Base-by-base conservation (phyloP, 2,113 vertebrate genomes). In the Anhinga rufa region DNA sequence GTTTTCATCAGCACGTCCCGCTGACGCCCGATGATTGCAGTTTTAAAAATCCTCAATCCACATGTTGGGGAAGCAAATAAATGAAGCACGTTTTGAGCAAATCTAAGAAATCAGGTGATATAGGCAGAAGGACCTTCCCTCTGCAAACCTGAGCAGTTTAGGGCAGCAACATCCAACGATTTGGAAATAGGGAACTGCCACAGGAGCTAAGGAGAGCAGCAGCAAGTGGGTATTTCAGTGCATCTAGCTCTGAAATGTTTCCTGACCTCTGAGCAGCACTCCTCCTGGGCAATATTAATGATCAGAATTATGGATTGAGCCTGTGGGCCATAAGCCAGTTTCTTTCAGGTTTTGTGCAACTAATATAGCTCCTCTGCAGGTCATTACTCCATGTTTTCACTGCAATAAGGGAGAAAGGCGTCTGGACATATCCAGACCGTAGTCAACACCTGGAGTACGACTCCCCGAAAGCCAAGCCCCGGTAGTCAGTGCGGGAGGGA, bases 11-110 rank as follows among this genome's bases (percentile, higher is more conserved):
- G 29, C 17, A 28, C 7, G 31, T 51, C 58, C n/a, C 38, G 24
- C 48, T 19, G 7, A 11, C 3, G 1, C 19, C 9, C 1, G 2
- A 6, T 21, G 38, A 4, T 7, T 48, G 22, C 7, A 3, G 34
- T 8, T 70, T n/a, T 21, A 12, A 64, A 44, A 82, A 11, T 22
- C 22, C 26, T 69, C 22, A 51, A 57, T 22, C 54, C 29, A 19
- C 17, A 3, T 2, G 9, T 1, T 17, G 12, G 25, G 18, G 13
- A 68, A 80, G 31, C 10, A 79, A 68, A 89, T 6, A 4, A 26
- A 18, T 69, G 4, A 29, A 4, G 5, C 4, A 7, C 1, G 2
- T 7, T 92, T 40, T 24, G 15, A 65, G 64, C 7, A 65, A 42
- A 25, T 10, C 24, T 29, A 19, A n/a, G 32, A 49, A 46, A 26